Percentiles rank a stretch among this genome's conserved stretches.
These are phyloP conservation scores for Odiellus spinosus DNA, from an alignment of 2,888 invertebrate species.

Conservation along the genomic window DNA sequence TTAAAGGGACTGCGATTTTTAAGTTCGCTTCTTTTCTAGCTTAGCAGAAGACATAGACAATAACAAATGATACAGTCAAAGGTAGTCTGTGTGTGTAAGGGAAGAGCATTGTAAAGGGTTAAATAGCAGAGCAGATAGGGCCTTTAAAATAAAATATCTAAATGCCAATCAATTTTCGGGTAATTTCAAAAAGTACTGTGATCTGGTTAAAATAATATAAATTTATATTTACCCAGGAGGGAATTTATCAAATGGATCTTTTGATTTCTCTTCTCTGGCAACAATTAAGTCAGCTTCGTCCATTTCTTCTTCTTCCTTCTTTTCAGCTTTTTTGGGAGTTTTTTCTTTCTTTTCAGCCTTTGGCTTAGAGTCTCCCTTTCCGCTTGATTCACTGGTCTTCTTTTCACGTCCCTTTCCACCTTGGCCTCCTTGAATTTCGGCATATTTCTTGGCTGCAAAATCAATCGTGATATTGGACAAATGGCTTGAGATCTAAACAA, in stretches of 20 bases:
- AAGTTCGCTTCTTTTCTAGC: too few relatives aligned
- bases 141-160: too few relatives aligned
- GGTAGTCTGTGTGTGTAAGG: too few relatives aligned
- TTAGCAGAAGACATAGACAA: too few relatives aligned
- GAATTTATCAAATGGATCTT: slow-evolving; percentile 77
- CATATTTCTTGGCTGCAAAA: slow-evolving; percentile 46
- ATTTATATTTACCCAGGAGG: slow-evolving; percentile 90
- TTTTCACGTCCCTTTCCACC: slow-evolving; percentile 14
- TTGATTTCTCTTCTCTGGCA: slow-evolving; percentile 54
- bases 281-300: slow-evolving; percentile 51
- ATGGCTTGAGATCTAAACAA: not conserved
- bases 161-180: too few relatives aligned
- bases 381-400: slow-evolving; percentile 9
- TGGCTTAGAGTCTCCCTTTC: slow-evolving; percentile 24
- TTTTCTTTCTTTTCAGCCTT: slow-evolving; percentile 27
- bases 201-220: too few relatives aligned
- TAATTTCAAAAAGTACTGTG: too few relatives aligned
- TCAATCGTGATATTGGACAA: not conserved
- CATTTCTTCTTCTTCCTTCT: slow-evolving; percentile 39
- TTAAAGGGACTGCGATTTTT: too few relatives aligned
- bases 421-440: slow-evolving; percentile 28
- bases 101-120: too few relatives aligned
- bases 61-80: too few relatives aligned
- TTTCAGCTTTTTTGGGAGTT: slow-evolving; percentile 22
- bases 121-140: too few relatives aligned